Evolutionary conservation across 2,113 vertebrate genomes (phyloP), one percentile per base, ranked within the genome.

Genomic region (Xerus inauris): DNA sequence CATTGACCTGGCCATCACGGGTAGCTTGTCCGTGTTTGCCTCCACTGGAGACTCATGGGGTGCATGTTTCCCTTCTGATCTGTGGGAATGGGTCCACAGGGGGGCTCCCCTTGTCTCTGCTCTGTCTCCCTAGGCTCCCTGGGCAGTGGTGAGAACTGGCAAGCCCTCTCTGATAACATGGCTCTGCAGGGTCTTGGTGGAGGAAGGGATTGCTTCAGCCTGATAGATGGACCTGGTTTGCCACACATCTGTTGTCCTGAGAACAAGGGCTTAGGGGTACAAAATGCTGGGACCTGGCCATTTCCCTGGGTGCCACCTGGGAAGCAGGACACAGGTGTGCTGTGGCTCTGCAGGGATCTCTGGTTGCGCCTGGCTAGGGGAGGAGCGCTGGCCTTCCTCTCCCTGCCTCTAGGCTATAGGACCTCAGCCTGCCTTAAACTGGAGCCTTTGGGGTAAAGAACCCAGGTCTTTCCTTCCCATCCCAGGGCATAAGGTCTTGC

Each of bases 41-140:
- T 30, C 81, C 90, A 51, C 6, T 13, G 83, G 35, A 12, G 0
- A 65, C 49, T 38, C 45, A 5, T 19, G 14, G 24, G 62, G 42
- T 47, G 1, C 7, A 0, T 28, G 13, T n/a, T 54, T 79, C 38
- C 30, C 3, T 5, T 2, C 26, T 35, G 16, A 26, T 8, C 40
- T 75, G 51, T 49, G 71, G 76, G 11, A 2, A 26, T n/a, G 32
- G 30, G 24, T 59, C 19, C 12, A 13, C 26, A 26, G 2, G 1
- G 19, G 12, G 35, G 9, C n/a, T 8, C 5, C 40, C n/a, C 19
- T 67, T 71, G 4, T 11, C 24, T 94, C 16, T 76, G 16, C 30
- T 49, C 9, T 40, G 26, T 12, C 10, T 38, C 17, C 30, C 10
- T 3, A 32, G 40, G 11, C 51, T 73, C 4, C 42, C 12, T n/a